Evolutionary conservation across 1,140 invertebrate species (phyloP).

Genomic region (Drosophila virilis): DNA sequence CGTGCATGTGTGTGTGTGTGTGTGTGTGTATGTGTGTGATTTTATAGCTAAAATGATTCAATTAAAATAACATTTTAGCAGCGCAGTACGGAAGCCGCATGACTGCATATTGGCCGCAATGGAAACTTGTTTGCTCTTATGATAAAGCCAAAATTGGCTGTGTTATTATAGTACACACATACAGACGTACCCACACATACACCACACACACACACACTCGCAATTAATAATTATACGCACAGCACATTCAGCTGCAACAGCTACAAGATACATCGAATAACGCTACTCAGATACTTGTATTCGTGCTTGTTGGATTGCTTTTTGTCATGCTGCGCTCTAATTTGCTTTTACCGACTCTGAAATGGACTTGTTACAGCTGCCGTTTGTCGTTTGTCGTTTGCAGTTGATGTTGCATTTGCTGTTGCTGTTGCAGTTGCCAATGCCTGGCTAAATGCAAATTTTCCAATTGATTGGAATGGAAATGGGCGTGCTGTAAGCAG

Average conservation of each 20-base stretch:
- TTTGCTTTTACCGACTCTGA: constrained; percentile 62
- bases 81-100: constrained; percentile 58
- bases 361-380: constrained; percentile 68
- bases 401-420: constrained; percentile 28
- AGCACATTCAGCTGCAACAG: constrained; percentile 9
- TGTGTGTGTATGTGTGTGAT: constrained; percentile 18
- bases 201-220: constrained; percentile 1
- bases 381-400: constrained; percentile 34
- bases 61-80: constrained; percentile 65
- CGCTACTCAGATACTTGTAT: constrained; percentile 19
- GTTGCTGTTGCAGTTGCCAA: constrained; percentile 14
- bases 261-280: constrained; percentile 7
- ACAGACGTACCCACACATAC: neutral
- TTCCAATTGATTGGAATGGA: constrained; percentile 76
- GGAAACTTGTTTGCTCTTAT: constrained; percentile 47
- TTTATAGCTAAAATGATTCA: constrained; percentile 61
- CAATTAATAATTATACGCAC: constrained; percentile 44
- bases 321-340: constrained; percentile 56
- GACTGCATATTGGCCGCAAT: constrained; percentile 56
- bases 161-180: constrained; percentile 45
- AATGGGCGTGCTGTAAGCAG: constrained; percentile 40
- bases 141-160: constrained; percentile 60
- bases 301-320: constrained; percentile 34
- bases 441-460: constrained; percentile 72
- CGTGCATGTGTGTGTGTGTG: constrained; percentile 16